These are phyloP conservation scores for Gasteruption jaculator DNA, from an alignment of 2,888 invertebrate genomes.

Conservation along the genomic window DNA sequence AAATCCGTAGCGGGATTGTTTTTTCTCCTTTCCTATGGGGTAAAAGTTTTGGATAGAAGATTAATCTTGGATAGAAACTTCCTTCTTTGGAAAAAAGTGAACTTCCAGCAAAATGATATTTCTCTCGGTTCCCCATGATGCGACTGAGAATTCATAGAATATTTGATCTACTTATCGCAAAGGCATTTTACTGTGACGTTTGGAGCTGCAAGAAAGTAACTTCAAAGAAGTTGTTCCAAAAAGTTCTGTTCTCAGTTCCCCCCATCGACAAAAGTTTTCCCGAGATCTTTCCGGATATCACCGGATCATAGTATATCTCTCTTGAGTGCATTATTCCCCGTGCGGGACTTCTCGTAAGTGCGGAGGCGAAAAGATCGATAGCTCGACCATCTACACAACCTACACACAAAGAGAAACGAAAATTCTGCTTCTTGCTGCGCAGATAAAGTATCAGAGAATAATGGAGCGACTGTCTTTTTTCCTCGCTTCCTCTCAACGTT, in stretches of 20 bases:
- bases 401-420: slow-evolving; percentile 21
- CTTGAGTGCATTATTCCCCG: slow-evolving; percentile 39
- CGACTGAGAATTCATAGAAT: slow-evolving; percentile 43
- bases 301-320: slow-evolving; percentile 36
- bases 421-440: slow-evolving; percentile 33
- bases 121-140: too few relatives aligned
- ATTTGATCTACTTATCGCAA: slow-evolving; percentile 36
- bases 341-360: slow-evolving; percentile 30
- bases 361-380: slow-evolving; percentile 33
- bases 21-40: too few relatives aligned
- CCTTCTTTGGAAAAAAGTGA: not conserved
- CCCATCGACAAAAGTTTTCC: slow-evolving; percentile 29
- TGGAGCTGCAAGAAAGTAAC: too few relatives aligned
- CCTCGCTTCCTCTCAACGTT: too few relatives aligned
- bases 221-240: slow-evolving; percentile 31
- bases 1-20: too few relatives aligned
- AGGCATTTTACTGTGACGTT: too few relatives aligned
- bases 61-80: slow-evolving; percentile 27
- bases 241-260: slow-evolving; percentile 24
- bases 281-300: slow-evolving; percentile 33
- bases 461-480: slow-evolving; percentile 26
- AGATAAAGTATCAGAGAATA: slow-evolving; percentile 34
- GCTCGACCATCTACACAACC: slow-evolving; percentile 25
- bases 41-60: slow-evolving; percentile 31
- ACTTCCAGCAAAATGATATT: too few relatives aligned